phyloP scores from a whole-genome alignment of 2,113 vertebrate species.

The Tychaedon coryphoeus region DNA sequence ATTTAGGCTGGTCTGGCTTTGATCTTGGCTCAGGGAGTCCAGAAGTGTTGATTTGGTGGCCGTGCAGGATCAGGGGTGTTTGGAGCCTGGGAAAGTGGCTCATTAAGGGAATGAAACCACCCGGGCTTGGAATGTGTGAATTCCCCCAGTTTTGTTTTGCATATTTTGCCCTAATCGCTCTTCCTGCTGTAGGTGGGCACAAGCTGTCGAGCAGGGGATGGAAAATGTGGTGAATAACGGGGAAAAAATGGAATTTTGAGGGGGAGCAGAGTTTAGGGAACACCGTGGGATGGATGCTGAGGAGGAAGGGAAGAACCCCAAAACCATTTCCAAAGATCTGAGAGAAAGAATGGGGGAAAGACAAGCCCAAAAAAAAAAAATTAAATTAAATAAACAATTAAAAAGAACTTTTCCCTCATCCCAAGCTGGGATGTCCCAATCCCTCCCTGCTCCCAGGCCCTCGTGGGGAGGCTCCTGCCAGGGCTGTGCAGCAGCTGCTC shows the following conservation, averaged over 20 bases:
- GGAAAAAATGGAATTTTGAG: neutral
- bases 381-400: no score
- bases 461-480: conserved; percentile 26
- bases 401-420: neutral
- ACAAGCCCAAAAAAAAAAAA: neutral
- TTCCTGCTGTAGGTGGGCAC: neutral
- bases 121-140: neutral
- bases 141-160: neutral
- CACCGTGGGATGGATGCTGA: neutral
- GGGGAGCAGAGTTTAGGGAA: neutral
- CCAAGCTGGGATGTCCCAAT: neutral
- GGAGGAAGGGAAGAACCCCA: neutral
- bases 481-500: conserved; percentile 89
- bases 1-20: neutral
- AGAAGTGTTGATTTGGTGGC: neutral
- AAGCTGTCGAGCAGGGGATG: neutral
- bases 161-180: neutral
- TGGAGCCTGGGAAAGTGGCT: neutral
- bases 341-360: neutral
- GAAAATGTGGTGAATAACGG: neutral
- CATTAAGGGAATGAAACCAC: neutral
- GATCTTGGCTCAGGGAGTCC: neutral
- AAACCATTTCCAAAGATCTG: neutral
- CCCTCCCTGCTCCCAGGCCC: conserved; percentile 26
- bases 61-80: accelerated